These are phyloP conservation scores for Galemys pyrenaicus DNA, from an alignment of 2,113 vertebrate species.

Conservation along the genomic window DNA sequence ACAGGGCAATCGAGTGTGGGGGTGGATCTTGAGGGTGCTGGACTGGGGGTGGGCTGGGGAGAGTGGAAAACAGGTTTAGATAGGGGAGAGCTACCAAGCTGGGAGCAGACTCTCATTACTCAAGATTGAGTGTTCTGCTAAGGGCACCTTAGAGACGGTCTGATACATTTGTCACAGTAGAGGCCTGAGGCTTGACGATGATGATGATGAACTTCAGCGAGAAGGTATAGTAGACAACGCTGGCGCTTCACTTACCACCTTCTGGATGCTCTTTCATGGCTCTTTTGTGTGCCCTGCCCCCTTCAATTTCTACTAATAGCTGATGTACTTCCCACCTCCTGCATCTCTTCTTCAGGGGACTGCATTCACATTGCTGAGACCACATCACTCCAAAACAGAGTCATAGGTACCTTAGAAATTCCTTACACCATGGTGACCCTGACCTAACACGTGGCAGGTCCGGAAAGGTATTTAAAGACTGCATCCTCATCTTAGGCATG, in stretches of 20 bases:
- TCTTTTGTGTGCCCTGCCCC: background rate
- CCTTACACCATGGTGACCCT: background rate
- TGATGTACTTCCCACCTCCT: background rate
- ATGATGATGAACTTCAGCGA: background rate
- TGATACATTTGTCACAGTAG: background rate
- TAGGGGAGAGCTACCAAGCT: background rate
- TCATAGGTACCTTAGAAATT: background rate
- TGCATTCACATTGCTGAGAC: background rate
- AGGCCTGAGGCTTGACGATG: background rate
- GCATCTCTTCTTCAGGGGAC: background rate
- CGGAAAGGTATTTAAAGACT: background rate
- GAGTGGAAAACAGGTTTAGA: background rate
- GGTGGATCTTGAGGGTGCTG: background rate
- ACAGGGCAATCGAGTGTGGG: background rate
- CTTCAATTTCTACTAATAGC: background rate
- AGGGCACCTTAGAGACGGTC: background rate
- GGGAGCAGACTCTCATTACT: background rate
- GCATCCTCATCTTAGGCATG: background rate
- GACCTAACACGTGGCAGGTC: background rate
- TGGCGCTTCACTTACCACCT: background rate
- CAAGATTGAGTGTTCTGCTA: background rate
- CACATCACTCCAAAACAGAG: background rate
- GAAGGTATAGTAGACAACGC: background rate
- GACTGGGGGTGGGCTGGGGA: background rate
- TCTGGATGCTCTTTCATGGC: background rate